These are phyloP conservation scores for Caenorhabditis afra DNA, from an alignment of 2,888 invertebrate genomes.

Conservation along the genomic window DNA sequence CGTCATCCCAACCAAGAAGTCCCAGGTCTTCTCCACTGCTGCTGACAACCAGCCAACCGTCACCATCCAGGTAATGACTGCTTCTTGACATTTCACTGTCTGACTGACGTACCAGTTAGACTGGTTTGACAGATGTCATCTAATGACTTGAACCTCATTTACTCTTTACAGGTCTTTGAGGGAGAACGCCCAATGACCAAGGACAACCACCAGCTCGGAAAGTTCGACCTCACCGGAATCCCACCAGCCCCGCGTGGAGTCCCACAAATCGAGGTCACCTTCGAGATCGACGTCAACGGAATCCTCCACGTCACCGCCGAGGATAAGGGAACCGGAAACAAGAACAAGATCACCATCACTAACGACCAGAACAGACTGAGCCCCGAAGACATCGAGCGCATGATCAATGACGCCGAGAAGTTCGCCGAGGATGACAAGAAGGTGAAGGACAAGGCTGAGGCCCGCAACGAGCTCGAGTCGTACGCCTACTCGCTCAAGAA, in stretches of 20 bases:
- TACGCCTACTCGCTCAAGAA: constrained; percentile 98
- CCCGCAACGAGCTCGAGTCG: constrained; percentile 96
- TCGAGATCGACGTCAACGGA: constrained; percentile 83
- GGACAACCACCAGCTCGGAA: constrained; percentile 97
- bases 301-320: constrained; percentile 90
- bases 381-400: constrained; percentile 97
- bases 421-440: constrained; percentile 99
- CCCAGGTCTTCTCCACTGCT: constrained; percentile 98
- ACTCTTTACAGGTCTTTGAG: constrained; percentile 87
- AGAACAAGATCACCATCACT: constrained; percentile 98
- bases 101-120: constrained; percentile 9
- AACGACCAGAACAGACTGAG: constrained; percentile 90
- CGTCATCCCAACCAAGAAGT: constrained; percentile 98
- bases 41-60: constrained; percentile 99
- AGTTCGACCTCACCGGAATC: constrained; percentile 88
- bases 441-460: constrained; percentile 86
- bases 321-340: constrained; percentile 98
- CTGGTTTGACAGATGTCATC: no score
- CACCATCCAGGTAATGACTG: constrained; percentile 87
- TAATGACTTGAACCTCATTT: no score
- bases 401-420: constrained; percentile 99
- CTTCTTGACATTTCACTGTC: constrained; percentile 3
- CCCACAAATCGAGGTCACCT: constrained; percentile 81
- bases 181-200: constrained; percentile 99
- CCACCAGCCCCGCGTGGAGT: constrained; percentile 83